Evolutionary conservation across 2,888 invertebrate species (phyloP).

Genomic region (Drosophila emarginata): DNA sequence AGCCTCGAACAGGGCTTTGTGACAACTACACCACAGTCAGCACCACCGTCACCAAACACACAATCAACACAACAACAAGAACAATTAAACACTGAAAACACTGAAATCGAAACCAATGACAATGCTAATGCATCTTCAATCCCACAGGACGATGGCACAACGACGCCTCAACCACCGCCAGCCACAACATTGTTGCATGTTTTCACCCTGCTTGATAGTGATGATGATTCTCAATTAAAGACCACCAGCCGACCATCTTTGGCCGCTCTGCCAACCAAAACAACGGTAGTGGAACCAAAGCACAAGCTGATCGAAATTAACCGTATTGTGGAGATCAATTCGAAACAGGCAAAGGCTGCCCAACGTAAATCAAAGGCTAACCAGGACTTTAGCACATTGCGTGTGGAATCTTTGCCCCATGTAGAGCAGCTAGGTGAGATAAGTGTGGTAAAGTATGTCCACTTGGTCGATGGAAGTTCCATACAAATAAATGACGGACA

Average conservation of each 20-base stretch:
- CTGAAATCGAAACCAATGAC: slow-evolving; percentile 41
- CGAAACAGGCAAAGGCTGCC: slow-evolving; percentile 85
- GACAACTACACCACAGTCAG: slow-evolving; percentile 35
- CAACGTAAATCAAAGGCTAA: slow-evolving; percentile 84
- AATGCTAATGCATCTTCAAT: slow-evolving; percentile 78
- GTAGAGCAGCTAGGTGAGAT: slow-evolving; percentile 88
- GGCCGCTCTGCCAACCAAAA: slow-evolving; percentile 33
- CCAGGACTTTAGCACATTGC: slow-evolving; percentile 82
- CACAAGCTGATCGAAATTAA: slow-evolving; percentile 88
- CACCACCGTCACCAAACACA: slow-evolving; percentile 38
- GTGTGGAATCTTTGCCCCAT: slow-evolving; percentile 85
- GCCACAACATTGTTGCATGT: slow-evolving; percentile 83
- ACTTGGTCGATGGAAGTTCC: slow-evolving; percentile 84
- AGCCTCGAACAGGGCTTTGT: slow-evolving; percentile 73
- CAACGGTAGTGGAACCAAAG: slow-evolving; percentile 62
- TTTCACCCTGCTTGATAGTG: slow-evolving; percentile 82
- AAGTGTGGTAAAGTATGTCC: slow-evolving; percentile 87
- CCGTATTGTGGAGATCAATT: slow-evolving; percentile 87
- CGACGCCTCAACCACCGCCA: slow-evolving; percentile 72
- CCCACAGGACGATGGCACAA: slow-evolving; percentile 66
- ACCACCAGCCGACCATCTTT: slow-evolving; percentile 53
- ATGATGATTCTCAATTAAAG: slow-evolving; percentile 52
- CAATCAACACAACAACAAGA: slow-evolving; percentile 48
- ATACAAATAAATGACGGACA: slow-evolving; percentile 80
- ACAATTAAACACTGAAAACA: slow-evolving; percentile 33